Percentiles rank a stretch among this genome's conserved stretches.
Evolutionary conservation across 2,888 invertebrate species (phyloP).

Genomic region (Phaonia tiefii): DNA sequence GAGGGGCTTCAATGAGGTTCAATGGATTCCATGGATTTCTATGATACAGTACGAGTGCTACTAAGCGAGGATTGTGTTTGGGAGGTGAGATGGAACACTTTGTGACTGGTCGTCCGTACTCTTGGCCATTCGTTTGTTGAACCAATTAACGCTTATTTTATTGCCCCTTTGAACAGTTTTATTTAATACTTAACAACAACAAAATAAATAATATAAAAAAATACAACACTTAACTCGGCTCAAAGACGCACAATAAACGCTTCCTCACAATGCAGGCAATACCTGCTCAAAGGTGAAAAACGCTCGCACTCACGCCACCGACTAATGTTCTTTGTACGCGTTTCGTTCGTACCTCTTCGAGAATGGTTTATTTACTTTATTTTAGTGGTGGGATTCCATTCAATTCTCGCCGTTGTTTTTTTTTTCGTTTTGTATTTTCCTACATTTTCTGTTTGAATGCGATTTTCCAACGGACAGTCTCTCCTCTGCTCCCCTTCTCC

Average conservation of each 20-base stretch:
- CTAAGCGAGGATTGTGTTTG: slow-evolving; percentile 11
- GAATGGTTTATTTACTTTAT: slow-evolving; percentile 2
- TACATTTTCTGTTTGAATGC: background rate
- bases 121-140: slow-evolving; percentile 62
- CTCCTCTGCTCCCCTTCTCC: no score
- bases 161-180: slow-evolving; percentile 55
- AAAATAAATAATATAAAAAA: no score
- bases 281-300: slow-evolving; percentile 4
- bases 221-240: slow-evolving; percentile 5
- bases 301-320: background rate
- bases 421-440: background rate
- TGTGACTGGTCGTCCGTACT: background rate
- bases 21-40: slow-evolving; percentile 21
- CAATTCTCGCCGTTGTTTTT: background rate
- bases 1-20: slow-evolving; percentile 29
- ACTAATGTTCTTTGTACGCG: no score
- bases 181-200: slow-evolving; percentile 13
- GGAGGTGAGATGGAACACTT: slow-evolving; percentile 32
- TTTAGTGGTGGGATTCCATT: background rate
- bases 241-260: background rate
- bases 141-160: slow-evolving; percentile 71
- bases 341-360: no score
- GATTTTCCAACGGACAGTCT: background rate
- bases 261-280: slow-evolving; percentile 12
- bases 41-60: slow-evolving; percentile 43